These are phyloP conservation scores for Oxycera nigricornis DNA, from an alignment of 2,888 invertebrate species.

Conservation along the genomic window DNA sequence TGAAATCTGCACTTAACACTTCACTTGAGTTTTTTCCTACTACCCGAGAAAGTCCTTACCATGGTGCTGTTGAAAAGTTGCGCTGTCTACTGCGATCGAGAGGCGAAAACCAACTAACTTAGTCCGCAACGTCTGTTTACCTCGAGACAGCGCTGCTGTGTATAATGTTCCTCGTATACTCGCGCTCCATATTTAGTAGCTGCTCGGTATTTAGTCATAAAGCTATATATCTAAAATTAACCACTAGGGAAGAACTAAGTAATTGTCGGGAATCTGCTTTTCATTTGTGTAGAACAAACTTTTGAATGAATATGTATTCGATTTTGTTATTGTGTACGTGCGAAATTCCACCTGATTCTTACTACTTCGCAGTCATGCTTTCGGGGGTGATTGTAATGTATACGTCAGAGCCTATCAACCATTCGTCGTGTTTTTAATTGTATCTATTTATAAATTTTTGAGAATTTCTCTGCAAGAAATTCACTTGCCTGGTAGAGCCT, in stretches of 20 bases:
- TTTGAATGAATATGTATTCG: too few relatives aligned
- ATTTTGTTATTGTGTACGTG: too few relatives aligned
- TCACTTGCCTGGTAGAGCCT: too few relatives aligned
- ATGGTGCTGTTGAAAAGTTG: conserved; percentile 55
- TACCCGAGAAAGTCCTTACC: conserved; percentile 56
- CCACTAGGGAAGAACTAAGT: conserved; percentile 33
- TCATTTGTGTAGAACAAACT: too few relatives aligned
- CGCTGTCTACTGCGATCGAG: conserved; percentile 62
- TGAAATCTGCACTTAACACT: too few relatives aligned
- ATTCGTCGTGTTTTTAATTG: too few relatives aligned
- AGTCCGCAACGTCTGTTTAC: conserved; percentile 51
- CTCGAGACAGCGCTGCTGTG: conserved; percentile 30
- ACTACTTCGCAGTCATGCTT: too few relatives aligned
- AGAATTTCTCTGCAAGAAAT: too few relatives aligned
- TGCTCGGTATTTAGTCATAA: conserved; percentile 48
- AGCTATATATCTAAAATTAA: conserved; percentile 57
- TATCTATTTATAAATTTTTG: too few relatives aligned
- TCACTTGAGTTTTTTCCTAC: not conserved
- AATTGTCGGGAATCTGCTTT: not conserved
- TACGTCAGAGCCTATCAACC: too few relatives aligned
- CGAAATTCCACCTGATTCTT: too few relatives aligned
- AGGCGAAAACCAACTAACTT: conserved; percentile 63
- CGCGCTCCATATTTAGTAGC: conserved; percentile 51
- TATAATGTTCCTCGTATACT: conserved; percentile 48
- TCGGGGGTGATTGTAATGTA: too few relatives aligned